Percentiles rank a stretch among this genome's conserved stretches.
Conservation (phyloP, 2,888 invertebrate species). For the Pristionchus entomophagus region DNA sequence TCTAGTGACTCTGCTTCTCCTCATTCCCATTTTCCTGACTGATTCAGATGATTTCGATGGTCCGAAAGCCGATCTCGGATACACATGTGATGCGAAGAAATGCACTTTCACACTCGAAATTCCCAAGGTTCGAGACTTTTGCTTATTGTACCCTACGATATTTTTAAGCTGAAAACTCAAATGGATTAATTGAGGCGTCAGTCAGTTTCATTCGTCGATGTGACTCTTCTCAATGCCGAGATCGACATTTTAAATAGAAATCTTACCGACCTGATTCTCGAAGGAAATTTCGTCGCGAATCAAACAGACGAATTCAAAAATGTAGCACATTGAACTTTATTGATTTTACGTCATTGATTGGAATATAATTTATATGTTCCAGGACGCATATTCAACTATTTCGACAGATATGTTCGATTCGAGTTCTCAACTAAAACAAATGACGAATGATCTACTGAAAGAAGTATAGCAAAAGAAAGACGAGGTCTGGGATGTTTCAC, state of each 20-base stretch:
- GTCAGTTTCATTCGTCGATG: conserved; percentile 2
- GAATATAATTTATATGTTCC: background rate
- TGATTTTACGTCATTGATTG: no score
- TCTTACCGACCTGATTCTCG: background rate
- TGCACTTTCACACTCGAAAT: background rate
- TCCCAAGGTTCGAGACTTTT: background rate
- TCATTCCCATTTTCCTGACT: background rate
- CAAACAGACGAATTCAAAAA: background rate
- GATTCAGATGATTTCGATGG: background rate
- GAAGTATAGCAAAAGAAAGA: background rate
- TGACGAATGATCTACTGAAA: background rate
- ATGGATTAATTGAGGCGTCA: no score
- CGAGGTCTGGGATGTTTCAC: background rate
- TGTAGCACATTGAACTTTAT: no score
- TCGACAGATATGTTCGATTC: background rate
- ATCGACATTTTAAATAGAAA: background rate
- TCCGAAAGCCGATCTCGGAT: background rate
- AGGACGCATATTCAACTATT: background rate
- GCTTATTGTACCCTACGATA: background rate
- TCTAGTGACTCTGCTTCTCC: background rate
- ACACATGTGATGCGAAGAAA: background rate
- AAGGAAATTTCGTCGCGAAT: background rate
- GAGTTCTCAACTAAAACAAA: background rate
- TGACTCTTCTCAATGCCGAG: background rate
- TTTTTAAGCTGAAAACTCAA: background rate